A percentile compares a stretch with the other conserved stretches of the same genome.
phyloP scores from a whole-genome alignment of 2,888 invertebrate species.

The Pandemis corylana region DNA sequence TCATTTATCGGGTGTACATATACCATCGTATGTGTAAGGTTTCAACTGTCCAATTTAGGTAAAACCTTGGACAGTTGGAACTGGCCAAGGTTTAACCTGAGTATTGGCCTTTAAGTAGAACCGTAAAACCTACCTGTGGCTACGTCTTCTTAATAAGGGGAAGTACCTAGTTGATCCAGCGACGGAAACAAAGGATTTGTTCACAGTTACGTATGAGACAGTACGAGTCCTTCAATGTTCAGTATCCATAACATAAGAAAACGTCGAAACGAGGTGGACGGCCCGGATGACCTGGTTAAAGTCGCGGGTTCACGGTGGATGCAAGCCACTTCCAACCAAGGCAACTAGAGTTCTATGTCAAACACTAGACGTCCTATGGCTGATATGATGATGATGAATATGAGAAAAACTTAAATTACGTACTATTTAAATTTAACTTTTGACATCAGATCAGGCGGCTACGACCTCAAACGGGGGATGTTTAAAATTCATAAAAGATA shows the following conservation, averaged over 20 bases:
- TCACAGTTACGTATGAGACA: constrained; percentile 8
- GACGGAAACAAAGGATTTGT: constrained; percentile 32
- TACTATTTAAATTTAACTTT: background rate
- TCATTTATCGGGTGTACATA: no score
- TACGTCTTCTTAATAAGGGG: constrained; percentile 29
- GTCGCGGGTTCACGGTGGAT: no score
- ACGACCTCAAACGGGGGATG: background rate
- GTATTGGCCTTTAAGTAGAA: constrained; percentile 22
- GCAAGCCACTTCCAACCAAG: no score
- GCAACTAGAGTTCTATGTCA: no score
- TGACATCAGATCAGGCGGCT: no score
- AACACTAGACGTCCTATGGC: no score
- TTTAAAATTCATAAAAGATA: background rate
- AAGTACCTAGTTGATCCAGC: constrained; percentile 12
- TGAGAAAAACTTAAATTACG: background rate
- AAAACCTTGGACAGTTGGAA: background rate
- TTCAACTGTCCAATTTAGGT: no score
- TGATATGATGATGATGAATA: no score
- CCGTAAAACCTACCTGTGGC: constrained; percentile 18
- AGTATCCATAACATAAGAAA: background rate
- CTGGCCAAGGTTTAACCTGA: constrained; percentile 10
- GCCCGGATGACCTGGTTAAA: no score
- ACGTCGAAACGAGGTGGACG: no score
- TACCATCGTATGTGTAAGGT: no score
- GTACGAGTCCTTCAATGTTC: background rate